A percentile compares a stretch with the other conserved stretches of the same genome.
Conservation (phyloP, 2,113 vertebrate genomes). For the Urocynchramus pylzowi region DNA sequence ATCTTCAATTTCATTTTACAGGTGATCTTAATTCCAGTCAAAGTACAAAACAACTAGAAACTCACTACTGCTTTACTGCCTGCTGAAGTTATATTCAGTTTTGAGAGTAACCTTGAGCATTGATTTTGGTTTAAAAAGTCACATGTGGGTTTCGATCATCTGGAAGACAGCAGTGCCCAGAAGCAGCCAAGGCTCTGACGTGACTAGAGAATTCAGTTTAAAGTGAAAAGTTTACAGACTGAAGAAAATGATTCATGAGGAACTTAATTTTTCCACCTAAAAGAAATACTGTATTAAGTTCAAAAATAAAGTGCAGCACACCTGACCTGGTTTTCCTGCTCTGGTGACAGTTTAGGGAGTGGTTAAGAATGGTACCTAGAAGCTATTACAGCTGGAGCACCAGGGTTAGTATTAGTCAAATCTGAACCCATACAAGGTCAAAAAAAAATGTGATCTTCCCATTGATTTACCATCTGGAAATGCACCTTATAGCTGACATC, state of each 20-base stretch:
- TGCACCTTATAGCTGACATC: neutral
- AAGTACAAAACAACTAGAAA: neutral
- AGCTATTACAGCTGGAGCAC: neutral
- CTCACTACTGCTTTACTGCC: neutral
- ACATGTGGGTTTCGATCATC: neutral
- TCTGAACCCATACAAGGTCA: neutral
- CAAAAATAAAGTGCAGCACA: neutral
- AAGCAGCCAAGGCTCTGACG: neutral
- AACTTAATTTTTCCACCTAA: neutral
- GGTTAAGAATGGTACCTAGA: neutral
- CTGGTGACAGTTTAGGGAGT: neutral
- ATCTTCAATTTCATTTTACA: neutral
- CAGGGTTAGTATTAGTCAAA: neutral
- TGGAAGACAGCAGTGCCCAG: neutral
- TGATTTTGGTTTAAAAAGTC: neutral
- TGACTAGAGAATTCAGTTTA: neutral
- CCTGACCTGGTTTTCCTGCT: neutral
- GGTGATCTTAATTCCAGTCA: neutral
- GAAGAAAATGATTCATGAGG: neutral
- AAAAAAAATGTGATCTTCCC: neutral
- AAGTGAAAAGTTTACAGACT: neutral
- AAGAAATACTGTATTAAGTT: neutral
- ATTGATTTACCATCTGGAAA: neutral
- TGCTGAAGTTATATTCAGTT: neutral
- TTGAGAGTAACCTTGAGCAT: neutral